A percentile compares a stretch with the other conserved stretches of the same genome.
Evolutionary conservation across 2,113 vertebrate species (phyloP).

Genomic region (Phyllostomus discolor): DNA sequence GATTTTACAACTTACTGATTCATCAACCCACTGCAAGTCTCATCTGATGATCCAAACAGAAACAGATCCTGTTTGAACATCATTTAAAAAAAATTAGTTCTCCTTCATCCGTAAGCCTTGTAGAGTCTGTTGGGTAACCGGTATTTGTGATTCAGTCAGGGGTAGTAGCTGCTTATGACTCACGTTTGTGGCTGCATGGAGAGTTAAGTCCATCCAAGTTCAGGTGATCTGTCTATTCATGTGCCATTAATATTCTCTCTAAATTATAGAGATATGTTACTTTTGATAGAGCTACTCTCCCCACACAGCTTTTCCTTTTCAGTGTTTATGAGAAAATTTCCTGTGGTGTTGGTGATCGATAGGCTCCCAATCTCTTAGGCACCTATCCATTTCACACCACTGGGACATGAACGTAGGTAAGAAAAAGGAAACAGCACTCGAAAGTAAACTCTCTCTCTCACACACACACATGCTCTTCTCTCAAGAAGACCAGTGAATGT

Average conservation of each 20-base stretch:
- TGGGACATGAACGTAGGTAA: background rate
- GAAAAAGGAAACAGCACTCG: background rate
- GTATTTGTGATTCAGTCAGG: background rate
- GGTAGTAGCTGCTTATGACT: background rate
- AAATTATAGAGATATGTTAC: background rate
- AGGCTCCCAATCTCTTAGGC: background rate
- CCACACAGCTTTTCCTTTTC: background rate
- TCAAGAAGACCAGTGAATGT: background rate
- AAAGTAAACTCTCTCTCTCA: background rate
- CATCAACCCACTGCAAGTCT: background rate
- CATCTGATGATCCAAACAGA: constrained; percentile 6
- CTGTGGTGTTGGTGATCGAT: background rate
- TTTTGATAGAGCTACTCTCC: background rate
- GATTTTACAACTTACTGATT: background rate
- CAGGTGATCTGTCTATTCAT: background rate
- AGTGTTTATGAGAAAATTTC: background rate
- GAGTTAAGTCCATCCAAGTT: background rate
- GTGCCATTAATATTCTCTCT: background rate
- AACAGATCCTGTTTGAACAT: background rate
- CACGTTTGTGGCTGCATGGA: background rate
- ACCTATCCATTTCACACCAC: background rate
- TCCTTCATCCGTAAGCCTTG: background rate
- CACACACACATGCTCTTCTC: background rate
- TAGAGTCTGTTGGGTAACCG: background rate
- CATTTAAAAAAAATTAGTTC: background rate